Evolutionary conservation across 2,113 vertebrate genomes (phyloP).

Genomic region (Hucho hucho): DNA sequence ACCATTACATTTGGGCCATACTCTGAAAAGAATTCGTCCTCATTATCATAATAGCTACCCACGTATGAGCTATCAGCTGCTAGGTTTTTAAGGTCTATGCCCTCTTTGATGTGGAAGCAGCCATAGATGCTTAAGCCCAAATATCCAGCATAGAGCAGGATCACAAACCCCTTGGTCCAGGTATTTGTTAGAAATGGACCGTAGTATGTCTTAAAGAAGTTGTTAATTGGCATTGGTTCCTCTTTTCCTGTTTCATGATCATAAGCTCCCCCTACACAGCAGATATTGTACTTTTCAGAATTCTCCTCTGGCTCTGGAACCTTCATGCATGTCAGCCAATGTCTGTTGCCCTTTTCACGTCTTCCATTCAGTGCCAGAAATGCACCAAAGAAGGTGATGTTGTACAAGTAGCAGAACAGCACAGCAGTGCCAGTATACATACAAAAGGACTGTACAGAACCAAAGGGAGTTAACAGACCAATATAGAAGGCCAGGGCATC

Average conservation of each 20-base stretch:
- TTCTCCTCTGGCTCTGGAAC: constrained; percentile 39
- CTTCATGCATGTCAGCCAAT: constrained; percentile 67
- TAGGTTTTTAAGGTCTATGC: constrained; percentile 67
- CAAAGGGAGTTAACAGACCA: too few relatives aligned
- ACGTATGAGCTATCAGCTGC: constrained; percentile 62
- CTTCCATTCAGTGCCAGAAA: too few relatives aligned
- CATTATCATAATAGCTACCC: constrained; percentile 59
- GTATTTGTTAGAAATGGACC: constrained; percentile 59
- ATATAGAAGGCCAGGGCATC: too few relatives aligned
- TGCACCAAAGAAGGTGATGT: too few relatives aligned
- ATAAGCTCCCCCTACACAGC: too few relatives aligned
- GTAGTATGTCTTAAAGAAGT: constrained; percentile 67
- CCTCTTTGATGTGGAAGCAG: constrained; percentile 59
- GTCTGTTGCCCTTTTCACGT: too few relatives aligned
- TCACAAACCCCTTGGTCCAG: constrained; percentile 49
- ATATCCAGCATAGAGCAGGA: constrained; percentile 54
- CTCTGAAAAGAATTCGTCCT: constrained; percentile 64
- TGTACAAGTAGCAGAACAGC: too few relatives aligned
- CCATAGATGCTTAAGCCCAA: constrained; percentile 63
- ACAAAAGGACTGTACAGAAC: too few relatives aligned
- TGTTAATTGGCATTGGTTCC: constrained; percentile 43
- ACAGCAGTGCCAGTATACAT: too few relatives aligned
- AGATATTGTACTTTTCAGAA: too few relatives aligned
- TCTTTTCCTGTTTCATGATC: too few relatives aligned
- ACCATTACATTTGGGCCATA: constrained; percentile 69